These are phyloP conservation scores for Leptinotarsa undecemlineata DNA, from an alignment of 1,140 invertebrate species.

Conservation along the genomic window DNA sequence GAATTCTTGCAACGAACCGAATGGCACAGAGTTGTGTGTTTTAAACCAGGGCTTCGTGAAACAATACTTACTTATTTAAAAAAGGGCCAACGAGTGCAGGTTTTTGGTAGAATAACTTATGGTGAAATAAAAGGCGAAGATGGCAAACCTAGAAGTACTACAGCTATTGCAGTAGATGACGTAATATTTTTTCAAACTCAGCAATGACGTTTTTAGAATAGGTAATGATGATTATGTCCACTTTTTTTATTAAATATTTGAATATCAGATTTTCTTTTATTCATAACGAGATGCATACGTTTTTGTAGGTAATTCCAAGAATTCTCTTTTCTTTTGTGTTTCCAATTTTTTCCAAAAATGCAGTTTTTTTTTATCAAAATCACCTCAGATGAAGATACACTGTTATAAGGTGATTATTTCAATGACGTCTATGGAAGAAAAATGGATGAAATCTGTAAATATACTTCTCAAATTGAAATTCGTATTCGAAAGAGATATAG, in stretches of 20 bases:
- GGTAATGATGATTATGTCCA: background rate
- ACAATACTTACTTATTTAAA: slow-evolving; percentile 76
- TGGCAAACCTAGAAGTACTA: slow-evolving; percentile 71
- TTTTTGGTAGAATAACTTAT: slow-evolving; percentile 82
- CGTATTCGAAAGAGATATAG: no score
- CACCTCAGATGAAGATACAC: no score
- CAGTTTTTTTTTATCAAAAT: no score
- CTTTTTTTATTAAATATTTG: background rate
- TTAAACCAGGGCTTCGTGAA: slow-evolving; percentile 81
- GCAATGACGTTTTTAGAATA: slow-evolving; percentile 2
- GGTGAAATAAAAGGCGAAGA: slow-evolving; percentile 81
- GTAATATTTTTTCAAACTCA: slow-evolving; percentile 73
- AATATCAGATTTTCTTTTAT: background rate
- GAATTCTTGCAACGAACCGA: slow-evolving; percentile 83
- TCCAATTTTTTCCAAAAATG: no score
- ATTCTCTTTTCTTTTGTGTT: no score
- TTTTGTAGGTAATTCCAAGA: no score
- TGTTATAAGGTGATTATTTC: no score
- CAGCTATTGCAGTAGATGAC: slow-evolving; percentile 85
- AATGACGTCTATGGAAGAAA: no score
- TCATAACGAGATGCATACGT: background rate
- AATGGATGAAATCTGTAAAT: no score
- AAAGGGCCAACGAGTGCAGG: slow-evolving; percentile 84
- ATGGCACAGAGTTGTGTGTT: slow-evolving; percentile 89
- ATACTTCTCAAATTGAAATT: no score